phyloP scores from a whole-genome alignment of 2,113 vertebrate species.

The Jaculus jaculus region DNA sequence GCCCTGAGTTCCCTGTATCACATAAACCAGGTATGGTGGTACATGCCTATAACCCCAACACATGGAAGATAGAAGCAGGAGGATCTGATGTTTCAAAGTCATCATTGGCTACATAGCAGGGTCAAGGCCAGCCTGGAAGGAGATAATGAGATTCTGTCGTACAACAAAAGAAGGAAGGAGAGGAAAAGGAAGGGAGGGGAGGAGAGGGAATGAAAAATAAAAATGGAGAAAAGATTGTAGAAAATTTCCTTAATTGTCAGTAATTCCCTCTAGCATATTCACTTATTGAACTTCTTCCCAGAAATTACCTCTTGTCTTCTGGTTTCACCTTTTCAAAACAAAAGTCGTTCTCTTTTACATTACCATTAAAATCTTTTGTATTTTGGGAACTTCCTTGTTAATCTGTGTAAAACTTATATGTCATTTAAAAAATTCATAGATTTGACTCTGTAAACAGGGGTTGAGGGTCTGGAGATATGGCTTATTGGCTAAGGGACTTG shows the following conservation, averaged over 20 bases:
- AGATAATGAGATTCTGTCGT: not conserved
- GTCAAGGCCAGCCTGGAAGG: not conserved
- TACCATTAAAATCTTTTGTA: conserved; percentile 30
- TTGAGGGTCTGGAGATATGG: too few species aligned
- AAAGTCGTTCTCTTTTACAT: conserved; percentile 6
- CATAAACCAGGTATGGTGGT: not conserved
- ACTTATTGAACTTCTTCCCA: not conserved
- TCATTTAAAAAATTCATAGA: conserved; percentile 26
- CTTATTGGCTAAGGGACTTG: too few species aligned
- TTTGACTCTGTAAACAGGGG: not conserved
- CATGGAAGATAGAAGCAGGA: not conserved
- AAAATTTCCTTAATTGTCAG: not conserved
- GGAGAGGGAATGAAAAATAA: too few species aligned
- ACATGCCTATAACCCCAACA: not conserved
- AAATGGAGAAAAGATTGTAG: conserved; percentile 8
- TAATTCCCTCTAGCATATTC: conserved; percentile 10
- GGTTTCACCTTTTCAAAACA: not conserved
- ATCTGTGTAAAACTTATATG: not conserved
- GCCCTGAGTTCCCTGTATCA: not conserved
- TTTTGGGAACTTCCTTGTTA: conserved; percentile 27
- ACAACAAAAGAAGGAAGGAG: not conserved
- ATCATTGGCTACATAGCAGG: too few species aligned
- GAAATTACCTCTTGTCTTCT: conserved; percentile 9
- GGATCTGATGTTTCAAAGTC: not conserved
- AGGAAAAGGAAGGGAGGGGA: too few species aligned